A percentile compares a stretch with the other conserved stretches of the same genome.
Conservation (phyloP, 2,113 vertebrate species). For the Aegotheles bennettii region DNA sequence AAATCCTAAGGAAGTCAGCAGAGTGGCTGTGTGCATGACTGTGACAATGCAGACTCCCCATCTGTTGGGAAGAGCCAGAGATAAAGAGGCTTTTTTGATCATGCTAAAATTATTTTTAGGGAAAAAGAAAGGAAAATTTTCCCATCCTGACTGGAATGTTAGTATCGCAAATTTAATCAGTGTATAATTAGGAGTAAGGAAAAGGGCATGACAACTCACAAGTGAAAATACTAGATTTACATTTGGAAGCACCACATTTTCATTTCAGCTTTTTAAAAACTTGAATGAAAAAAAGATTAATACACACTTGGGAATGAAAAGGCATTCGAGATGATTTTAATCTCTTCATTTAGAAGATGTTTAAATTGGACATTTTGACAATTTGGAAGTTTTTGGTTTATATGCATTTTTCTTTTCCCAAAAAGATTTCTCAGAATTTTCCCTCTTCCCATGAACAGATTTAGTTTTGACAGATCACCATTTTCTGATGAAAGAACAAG, state of each 20-base stretch:
- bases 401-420: neutral
- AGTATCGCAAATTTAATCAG: neutral
- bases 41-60: neutral
- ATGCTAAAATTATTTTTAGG: neutral
- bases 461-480: conserved; percentile 31
- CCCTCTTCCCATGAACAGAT: neutral
- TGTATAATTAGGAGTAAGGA: neutral
- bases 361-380: neutral
- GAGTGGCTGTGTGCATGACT: neutral
- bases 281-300: neutral
- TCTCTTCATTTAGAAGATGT: neutral
- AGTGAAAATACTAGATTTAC: neutral
- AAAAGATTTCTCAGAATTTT: neutral
- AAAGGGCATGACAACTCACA: neutral
- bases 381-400: neutral
- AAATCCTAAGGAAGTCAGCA: neutral
- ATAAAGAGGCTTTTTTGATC: neutral
- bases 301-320: neutral
- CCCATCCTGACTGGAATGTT: neutral
- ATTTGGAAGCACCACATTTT: neutral
- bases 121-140: neutral
- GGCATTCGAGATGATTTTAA: neutral
- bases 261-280: neutral
- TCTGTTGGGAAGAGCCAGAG: neutral
- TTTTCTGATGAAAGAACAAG: conserved; percentile 18